Conservation (phyloP, 2,113 vertebrate species). For the Leucopsar rothschildi region DNA sequence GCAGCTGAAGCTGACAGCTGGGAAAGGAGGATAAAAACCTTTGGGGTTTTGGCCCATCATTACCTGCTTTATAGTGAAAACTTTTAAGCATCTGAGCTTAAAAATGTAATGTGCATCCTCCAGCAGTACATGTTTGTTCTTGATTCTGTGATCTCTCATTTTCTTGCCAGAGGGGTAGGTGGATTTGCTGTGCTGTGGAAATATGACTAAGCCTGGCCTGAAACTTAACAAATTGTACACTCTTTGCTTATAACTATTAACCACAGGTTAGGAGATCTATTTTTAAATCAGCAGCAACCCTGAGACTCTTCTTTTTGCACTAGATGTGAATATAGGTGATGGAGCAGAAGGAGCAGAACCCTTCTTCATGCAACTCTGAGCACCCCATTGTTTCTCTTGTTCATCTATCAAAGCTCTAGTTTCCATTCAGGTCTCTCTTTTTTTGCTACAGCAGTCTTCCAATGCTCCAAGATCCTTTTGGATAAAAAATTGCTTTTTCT, state of each 20-base stretch:
- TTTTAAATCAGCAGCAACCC: not conserved
- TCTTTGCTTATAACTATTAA: constrained; percentile 54
- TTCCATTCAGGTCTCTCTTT: not conserved
- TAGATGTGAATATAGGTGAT: not conserved
- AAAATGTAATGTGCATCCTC: not conserved
- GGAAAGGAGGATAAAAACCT: constrained; percentile 12
- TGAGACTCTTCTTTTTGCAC: not conserved
- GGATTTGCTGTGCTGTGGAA: constrained; percentile 42
- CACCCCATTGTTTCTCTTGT: not conserved
- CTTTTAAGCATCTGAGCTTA: not conserved
- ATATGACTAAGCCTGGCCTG: constrained; percentile 60
- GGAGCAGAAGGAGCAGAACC: not conserved
- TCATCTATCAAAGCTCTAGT: not conserved
- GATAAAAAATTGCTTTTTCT: not conserved
- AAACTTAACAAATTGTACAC: constrained; percentile 30
- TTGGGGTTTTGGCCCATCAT: constrained; percentile 49
- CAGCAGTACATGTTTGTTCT: constrained; percentile 40
- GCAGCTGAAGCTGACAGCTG: constrained; percentile 45
- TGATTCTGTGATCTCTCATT: constrained; percentile 47
- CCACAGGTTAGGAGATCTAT: constrained; percentile 14
- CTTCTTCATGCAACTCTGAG: not conserved
- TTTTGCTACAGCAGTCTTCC: not conserved
- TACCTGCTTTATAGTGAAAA: constrained; percentile 28
- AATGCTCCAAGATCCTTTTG: not conserved
- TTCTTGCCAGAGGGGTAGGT: constrained; percentile 54